phyloP scores from a whole-genome alignment of 1,140 invertebrate species.

The Mizuhopecten yessoensis region DNA sequence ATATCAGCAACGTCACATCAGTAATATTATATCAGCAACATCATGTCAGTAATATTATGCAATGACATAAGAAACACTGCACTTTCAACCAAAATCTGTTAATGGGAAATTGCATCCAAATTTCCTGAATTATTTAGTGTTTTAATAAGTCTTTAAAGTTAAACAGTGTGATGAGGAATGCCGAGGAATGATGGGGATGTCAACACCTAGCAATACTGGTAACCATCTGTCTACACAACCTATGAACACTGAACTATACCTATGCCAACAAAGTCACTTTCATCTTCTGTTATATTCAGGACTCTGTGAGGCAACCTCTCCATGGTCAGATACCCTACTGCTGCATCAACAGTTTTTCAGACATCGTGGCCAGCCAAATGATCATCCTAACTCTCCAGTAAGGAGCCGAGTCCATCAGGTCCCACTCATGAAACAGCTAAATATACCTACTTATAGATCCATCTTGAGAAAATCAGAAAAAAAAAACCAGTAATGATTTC shows the following conservation, averaged over 20 bases:
- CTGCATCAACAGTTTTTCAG: neutral
- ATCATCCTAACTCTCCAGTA: neutral
- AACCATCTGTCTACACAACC: neutral
- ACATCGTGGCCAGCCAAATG: neutral
- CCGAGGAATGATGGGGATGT: neutral
- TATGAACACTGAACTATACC: neutral
- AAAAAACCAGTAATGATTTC: neutral
- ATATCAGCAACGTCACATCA: no score
- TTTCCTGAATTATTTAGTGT: no score
- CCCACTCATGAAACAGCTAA: neutral
- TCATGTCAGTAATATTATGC: no score
- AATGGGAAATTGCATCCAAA: no score
- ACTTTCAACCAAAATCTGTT: no score
- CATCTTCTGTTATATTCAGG: neutral
- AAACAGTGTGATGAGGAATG: no score
- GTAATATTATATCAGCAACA: no score
- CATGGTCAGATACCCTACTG: neutral
- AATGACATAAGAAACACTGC: no score
- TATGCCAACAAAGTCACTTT: neutral
- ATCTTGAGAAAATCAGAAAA: neutral
- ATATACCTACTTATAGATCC: neutral
- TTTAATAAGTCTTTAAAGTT: neutral
- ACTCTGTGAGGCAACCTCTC: neutral
- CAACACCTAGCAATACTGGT: neutral
- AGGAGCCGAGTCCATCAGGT: conserved; percentile 14